These are phyloP conservation scores for Merodon equestris DNA, from an alignment of 2,888 invertebrate species.

Conservation along the genomic window DNA sequence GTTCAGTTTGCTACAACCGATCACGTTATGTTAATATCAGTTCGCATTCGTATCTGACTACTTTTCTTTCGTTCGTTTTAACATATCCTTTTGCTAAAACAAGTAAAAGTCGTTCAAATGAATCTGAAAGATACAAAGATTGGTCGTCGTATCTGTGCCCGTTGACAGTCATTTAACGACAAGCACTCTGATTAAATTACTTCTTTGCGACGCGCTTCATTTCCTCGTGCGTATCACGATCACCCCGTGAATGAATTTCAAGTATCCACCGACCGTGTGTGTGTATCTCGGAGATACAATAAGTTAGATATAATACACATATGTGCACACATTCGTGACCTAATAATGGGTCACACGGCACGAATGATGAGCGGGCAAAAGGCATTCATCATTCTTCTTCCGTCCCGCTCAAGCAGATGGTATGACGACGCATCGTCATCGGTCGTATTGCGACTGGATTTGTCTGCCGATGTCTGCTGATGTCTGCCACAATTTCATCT, in stretches of 20 bases:
- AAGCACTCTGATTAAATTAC: constrained; percentile 68
- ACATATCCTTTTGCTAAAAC: constrained; percentile 6
- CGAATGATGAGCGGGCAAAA: constrained; percentile 41
- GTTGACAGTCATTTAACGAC: constrained; percentile 68
- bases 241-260: constrained; percentile 55
- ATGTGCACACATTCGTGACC: constrained; percentile 59
- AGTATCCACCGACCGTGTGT: too few relatives aligned
- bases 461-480: constrained; percentile 17
- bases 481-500: constrained; percentile 36
- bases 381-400: too few relatives aligned
- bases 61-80: too few relatives aligned
- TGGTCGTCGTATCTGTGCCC: constrained; percentile 57
- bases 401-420: constrained; percentile 46
- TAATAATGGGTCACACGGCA: constrained; percentile 53
- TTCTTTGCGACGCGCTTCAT: constrained; percentile 60
- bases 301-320: too few relatives aligned
- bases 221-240: constrained; percentile 64
- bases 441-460: constrained; percentile 6
- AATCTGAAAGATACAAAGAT: constrained; percentile 25
- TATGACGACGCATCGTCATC: constrained; percentile 13
- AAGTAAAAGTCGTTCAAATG: constrained; percentile 20
- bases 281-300: too few relatives aligned
- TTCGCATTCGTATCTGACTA: background rate
- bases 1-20: constrained; percentile 46
- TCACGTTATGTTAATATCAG: constrained; percentile 66